Percentiles rank a stretch among this genome's conserved stretches.
These are phyloP conservation scores for Pampus argenteus DNA, from an alignment of 2,797 vertebrate genomes.

Conservation along the genomic window DNA sequence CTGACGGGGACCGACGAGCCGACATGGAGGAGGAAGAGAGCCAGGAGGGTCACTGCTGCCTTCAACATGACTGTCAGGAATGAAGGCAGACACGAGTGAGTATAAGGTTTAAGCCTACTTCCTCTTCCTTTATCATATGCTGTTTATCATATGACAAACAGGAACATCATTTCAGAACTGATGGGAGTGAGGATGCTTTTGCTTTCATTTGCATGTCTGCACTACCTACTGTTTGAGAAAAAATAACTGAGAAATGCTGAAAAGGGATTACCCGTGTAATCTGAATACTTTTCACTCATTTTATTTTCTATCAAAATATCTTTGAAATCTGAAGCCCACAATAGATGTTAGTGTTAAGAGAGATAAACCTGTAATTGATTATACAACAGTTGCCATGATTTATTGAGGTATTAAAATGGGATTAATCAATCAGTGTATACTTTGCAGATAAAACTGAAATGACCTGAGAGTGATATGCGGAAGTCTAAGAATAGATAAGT, in stretches of 20 bases:
- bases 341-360: too few relatives aligned
- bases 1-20: conserved; percentile 60
- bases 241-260: too few relatives aligned
- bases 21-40: conserved; percentile 55
- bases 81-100: neutral
- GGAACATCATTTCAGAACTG: neutral
- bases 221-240: too few relatives aligned
- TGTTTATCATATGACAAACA: conserved; percentile 39
- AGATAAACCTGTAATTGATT: too few relatives aligned
- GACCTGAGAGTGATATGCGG: neutral
- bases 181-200: neutral
- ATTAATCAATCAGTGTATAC: neutral
- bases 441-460: neutral
- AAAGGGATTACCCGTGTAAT: too few relatives aligned
- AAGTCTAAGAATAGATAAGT: neutral
- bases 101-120: neutral
- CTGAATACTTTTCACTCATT: too few relatives aligned
- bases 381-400: too few relatives aligned
- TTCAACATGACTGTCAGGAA: conserved; percentile 57
- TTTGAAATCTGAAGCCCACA: too few relatives aligned
- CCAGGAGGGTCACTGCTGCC: conserved; percentile 41
- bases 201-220: conserved; percentile 12
- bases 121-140: conserved; percentile 24
- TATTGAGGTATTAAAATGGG: neutral
- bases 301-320: too few relatives aligned